phyloP scores from a whole-genome alignment of 2,113 vertebrate species.

The Speoplatyrhinus poulsoni region DNA sequence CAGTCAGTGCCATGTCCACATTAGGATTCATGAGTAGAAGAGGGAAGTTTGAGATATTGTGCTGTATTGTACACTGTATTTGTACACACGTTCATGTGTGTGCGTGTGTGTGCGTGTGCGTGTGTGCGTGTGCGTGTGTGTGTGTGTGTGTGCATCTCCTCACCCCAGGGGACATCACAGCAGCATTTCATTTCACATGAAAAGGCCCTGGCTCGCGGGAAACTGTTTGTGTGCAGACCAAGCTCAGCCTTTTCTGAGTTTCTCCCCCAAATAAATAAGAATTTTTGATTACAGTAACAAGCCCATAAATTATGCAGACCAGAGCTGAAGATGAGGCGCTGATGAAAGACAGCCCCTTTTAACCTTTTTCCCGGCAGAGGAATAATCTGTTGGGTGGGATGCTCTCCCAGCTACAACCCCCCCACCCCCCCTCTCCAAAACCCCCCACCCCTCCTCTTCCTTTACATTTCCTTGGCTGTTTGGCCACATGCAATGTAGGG shows the following conservation, averaged over 20 bases:
- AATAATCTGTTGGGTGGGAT: constrained; percentile 30
- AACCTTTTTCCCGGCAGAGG: constrained; percentile 70
- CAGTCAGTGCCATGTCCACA: constrained; percentile 18
- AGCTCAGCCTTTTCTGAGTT: constrained; percentile 21
- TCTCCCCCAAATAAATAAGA: constrained; percentile 71
- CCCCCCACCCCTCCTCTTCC: not conserved
- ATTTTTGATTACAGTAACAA: constrained; percentile 82
- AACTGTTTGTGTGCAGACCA: constrained; percentile 45
- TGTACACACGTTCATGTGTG: constrained; percentile 33
- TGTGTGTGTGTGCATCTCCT: constrained; percentile 19
- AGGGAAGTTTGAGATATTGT: constrained; percentile 59
- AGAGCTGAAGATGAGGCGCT: constrained; percentile 60
- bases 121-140: constrained; percentile 20
- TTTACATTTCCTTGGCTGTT: not conserved
- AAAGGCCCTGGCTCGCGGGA: constrained; percentile 62
- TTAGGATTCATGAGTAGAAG: constrained; percentile 58
- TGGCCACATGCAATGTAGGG: constrained; percentile 25
- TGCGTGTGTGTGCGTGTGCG: constrained; percentile 20
- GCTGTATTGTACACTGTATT: constrained; percentile 42
- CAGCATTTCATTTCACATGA: constrained; percentile 77
- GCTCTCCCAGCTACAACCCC: constrained; percentile 8
- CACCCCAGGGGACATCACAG: constrained; percentile 70
- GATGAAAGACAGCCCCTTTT: constrained; percentile 73
- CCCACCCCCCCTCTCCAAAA: not conserved
- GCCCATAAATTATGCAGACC: constrained; percentile 76